A percentile compares a stretch with the other conserved stretches of the same genome.
These are phyloP conservation scores for Trididemnum clinides DNA, from an alignment of 23 tunicate genomes.

Conservation along the genomic window DNA sequence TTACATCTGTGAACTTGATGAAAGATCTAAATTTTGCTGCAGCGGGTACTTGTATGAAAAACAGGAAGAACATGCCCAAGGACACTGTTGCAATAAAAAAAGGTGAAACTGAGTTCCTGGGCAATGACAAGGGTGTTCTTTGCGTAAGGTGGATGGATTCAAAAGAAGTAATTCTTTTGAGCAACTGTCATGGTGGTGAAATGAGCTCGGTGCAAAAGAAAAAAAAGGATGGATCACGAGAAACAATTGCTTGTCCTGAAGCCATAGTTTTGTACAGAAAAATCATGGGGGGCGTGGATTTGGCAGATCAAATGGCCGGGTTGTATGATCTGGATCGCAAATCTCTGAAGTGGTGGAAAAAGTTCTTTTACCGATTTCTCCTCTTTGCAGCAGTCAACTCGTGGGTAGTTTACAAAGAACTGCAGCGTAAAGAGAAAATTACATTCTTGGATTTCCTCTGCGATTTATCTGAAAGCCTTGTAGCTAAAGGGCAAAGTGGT, in stretches of 20 bases:
- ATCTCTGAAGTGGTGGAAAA: slow-evolving; percentile 38
- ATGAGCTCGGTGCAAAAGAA: background rate
- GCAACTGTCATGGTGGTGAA: slow-evolving; percentile 7
- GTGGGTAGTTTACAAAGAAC: slow-evolving; percentile 34
- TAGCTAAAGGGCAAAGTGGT: background rate
- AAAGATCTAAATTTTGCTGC: slow-evolving; percentile 3
- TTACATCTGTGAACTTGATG: slow-evolving; percentile 26
- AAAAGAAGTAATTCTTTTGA: slow-evolving; percentile 25
- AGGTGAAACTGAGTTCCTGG: slow-evolving; percentile 14
- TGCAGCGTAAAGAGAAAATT: background rate
- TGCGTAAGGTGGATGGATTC: slow-evolving; percentile 18
- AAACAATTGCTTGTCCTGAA: slow-evolving; percentile 32
- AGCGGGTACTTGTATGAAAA: slow-evolving; percentile 14
- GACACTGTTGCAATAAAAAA: background rate
- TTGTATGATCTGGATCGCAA: slow-evolving; percentile 29
- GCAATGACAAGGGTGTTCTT: background rate
- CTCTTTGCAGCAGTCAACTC: slow-evolving; percentile 13
- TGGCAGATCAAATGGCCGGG: slow-evolving; percentile 33
- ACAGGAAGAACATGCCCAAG: slow-evolving; percentile 13
- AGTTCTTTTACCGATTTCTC: background rate
- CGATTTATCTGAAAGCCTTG: background rate
- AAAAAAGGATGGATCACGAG: slow-evolving; percentile 25
- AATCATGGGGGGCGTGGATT: slow-evolving; percentile 28
- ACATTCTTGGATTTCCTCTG: background rate
- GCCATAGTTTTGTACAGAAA: slow-evolving; percentile 14